These are phyloP conservation scores for Fopius arisanus DNA, from an alignment of 1,140 invertebrate genomes.

Conservation along the genomic window DNA sequence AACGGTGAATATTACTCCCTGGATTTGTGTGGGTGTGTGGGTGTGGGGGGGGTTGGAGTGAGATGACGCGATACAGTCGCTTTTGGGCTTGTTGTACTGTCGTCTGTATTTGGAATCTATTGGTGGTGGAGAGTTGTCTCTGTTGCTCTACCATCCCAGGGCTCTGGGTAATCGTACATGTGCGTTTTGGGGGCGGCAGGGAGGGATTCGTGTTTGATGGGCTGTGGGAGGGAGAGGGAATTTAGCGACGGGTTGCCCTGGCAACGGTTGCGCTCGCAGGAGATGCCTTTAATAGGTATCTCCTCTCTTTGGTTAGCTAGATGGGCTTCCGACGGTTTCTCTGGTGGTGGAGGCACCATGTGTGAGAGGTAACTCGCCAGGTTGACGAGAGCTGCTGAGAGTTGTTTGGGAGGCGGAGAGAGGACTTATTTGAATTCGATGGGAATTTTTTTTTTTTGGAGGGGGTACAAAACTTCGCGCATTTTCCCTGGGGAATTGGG, in stretches of 20 bases:
- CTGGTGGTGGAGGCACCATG: constrained; percentile 32
- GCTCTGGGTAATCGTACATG: background rate
- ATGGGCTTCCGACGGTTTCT: constrained; percentile 39
- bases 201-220: background rate
- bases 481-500: background rate
- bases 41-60: background rate
- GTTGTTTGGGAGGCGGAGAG: background rate
- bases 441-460: background rate
- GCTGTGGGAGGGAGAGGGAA: constrained; percentile 12
- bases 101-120: constrained; percentile 21
- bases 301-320: constrained; percentile 38
- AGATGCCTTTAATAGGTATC: constrained; percentile 62
- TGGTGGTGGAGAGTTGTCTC: background rate
- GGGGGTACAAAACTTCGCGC: background rate
- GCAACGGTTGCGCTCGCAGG: constrained; percentile 53
- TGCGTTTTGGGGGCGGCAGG: background rate
- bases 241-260: constrained; percentile 50
- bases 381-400: background rate
- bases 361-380: background rate
- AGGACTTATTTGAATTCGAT: background rate
- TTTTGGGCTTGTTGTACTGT: constrained; percentile 28
- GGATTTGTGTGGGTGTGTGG: constrained; percentile 19
- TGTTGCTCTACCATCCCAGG: background rate
- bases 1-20: constrained; percentile 13
- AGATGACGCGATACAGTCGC: background rate